Conservation (phyloP, 2,113 vertebrate species). For the Orycteropus afer region DNA sequence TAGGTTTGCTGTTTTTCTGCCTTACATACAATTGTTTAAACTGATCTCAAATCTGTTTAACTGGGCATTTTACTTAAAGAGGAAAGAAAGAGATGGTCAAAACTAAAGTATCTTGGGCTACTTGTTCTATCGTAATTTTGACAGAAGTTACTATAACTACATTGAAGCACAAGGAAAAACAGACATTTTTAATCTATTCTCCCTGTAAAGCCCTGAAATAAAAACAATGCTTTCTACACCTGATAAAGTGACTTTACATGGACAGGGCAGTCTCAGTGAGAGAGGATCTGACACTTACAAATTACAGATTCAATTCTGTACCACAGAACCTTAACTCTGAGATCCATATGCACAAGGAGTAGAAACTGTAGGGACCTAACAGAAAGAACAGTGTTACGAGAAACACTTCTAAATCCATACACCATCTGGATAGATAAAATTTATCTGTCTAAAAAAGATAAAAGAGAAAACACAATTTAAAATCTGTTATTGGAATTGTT, state of each 20-base stretch:
- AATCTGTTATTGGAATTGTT: slow-evolving; percentile 41
- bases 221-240: slow-evolving; percentile 40
- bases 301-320: slow-evolving; percentile 21
- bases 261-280: neutral
- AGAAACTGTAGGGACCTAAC: neutral
- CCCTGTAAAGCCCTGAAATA: neutral
- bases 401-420: neutral
- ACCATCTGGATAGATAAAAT: slow-evolving; percentile 14
- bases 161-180: neutral
- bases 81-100: neutral
- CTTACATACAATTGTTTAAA: neutral
- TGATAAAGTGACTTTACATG: neutral
- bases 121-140: neutral
- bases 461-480: slow-evolving; percentile 51
- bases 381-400: neutral
- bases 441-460: slow-evolving; percentile 23
- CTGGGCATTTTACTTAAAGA: neutral
- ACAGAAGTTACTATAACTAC: neutral
- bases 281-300: neutral
- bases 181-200: neutral
- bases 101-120: neutral
- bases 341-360: neutral
- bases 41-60: slow-evolving; percentile 22
- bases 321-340: neutral
- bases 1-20: neutral